A percentile compares a stretch with the other conserved stretches of the same genome.
These are phyloP conservation scores for Rhinoderma darwinii DNA, from an alignment of 2,113 vertebrate genomes.

Conservation along the genomic window DNA sequence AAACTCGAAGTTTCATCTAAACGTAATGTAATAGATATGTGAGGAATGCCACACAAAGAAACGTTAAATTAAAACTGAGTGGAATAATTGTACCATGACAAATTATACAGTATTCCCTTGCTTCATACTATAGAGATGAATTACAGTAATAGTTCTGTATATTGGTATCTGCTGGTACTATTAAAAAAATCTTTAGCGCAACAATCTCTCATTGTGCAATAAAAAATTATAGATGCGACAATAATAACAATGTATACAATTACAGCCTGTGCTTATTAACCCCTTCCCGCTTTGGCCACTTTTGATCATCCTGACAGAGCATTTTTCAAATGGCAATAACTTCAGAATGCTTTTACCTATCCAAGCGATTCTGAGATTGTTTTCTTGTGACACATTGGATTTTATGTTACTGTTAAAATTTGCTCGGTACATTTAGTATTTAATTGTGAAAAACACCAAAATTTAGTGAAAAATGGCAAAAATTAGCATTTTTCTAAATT, in stretches of 20 bases:
- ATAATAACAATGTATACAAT: neutral
- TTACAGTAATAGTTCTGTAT: neutral
- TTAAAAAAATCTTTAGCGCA: neutral
- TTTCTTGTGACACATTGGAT: too few species aligned
- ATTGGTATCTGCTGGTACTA: neutral
- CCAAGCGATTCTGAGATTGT: too few species aligned
- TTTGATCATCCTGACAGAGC: too few species aligned
- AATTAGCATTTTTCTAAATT: too few species aligned
- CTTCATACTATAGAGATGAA: neutral
- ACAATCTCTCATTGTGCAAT: neutral
- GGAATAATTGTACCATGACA: neutral
- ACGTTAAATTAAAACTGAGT: neutral
- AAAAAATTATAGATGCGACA: neutral
- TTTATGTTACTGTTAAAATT: too few species aligned
- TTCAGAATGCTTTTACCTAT: too few species aligned
- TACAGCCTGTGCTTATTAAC: too few species aligned
- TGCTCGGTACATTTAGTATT: too few species aligned
- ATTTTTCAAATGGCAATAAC: too few species aligned
- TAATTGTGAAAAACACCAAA: too few species aligned
- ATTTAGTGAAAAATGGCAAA: too few species aligned
- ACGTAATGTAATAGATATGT: constrained; percentile 11
- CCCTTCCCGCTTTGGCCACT: too few species aligned
- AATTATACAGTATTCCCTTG: neutral
- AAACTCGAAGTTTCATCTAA: neutral
- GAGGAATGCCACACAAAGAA: constrained; percentile 21